Percentiles rank a stretch among this genome's conserved stretches.
phyloP scores from a whole-genome alignment of 92 coral and sea anemone genomes.

The Bergia sp. region DNA sequence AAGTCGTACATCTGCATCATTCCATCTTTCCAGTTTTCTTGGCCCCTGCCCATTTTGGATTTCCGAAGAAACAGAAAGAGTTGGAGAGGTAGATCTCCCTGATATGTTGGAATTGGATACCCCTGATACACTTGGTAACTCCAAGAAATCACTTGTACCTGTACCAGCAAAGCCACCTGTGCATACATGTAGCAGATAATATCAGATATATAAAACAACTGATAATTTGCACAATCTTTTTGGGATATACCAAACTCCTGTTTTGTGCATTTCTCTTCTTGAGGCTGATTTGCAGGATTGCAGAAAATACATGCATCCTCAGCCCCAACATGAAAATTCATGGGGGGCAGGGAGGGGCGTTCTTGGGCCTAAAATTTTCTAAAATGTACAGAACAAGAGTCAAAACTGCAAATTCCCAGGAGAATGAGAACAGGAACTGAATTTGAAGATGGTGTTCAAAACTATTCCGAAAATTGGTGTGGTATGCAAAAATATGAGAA shows the following conservation, averaged over 20 bases:
- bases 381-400: background rate
- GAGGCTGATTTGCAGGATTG: too few species aligned
- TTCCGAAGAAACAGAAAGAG: conserved; percentile 16
- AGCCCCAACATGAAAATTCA: too few species aligned
- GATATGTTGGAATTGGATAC: background rate
- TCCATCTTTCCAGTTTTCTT: conserved; percentile 46
- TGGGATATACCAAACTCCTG: conserved; percentile 7
- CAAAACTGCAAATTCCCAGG: background rate
- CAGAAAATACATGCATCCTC: too few species aligned
- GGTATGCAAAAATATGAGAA: conserved; percentile 6
- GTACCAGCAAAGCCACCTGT: conserved; percentile 26
- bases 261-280: background rate
- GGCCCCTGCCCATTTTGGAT: conserved; percentile 22
- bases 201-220: background rate
- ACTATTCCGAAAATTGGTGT: conserved; percentile 8
- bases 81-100: conserved; percentile 10
- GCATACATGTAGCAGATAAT: conserved; percentile 15
- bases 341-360: too few species aligned
- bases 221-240: conserved; percentile 16
- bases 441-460: background rate
- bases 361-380: too few species aligned
- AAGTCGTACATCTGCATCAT: conserved; percentile 44
- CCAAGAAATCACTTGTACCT: background rate
- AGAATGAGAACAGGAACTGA: background rate
- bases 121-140: background rate